These are phyloP conservation scores for Phainopepla nitens DNA, from an alignment of 2,113 vertebrate genomes.

Conservation along the genomic window DNA sequence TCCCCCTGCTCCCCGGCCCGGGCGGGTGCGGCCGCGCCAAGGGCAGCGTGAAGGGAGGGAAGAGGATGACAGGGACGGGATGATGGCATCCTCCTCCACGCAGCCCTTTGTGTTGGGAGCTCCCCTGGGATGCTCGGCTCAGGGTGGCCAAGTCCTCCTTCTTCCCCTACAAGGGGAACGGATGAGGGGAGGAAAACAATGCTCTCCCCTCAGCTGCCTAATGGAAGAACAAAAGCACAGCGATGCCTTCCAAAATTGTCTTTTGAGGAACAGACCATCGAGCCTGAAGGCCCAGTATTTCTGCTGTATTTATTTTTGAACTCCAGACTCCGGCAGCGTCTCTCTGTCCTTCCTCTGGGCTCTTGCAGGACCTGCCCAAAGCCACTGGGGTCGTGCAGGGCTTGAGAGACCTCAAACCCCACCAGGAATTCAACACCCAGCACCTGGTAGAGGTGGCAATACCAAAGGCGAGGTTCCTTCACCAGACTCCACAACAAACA, in stretches of 20 bases:
- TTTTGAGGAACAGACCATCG: slow-evolving; percentile 10
- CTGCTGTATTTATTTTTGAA: neutral
- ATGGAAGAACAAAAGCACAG: slow-evolving; percentile 37
- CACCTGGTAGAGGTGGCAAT: neutral
- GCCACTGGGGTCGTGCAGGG: accelerated
- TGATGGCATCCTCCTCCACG: neutral
- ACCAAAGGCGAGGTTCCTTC: neutral
- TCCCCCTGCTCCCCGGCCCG: accelerated
- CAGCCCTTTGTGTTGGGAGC: neutral
- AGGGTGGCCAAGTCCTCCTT: slow-evolving; percentile 18
- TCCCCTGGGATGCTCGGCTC: neutral
- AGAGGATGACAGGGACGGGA: neutral
- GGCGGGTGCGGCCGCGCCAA: accelerated
- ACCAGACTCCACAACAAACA: neutral
- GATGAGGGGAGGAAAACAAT: slow-evolving; percentile 43
- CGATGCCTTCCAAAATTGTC: slow-evolving; percentile 25
- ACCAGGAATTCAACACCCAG: neutral
- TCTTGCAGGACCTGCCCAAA: neutral
- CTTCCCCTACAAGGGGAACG: slow-evolving; percentile 37
- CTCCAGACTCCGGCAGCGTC: neutral
- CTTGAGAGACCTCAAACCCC: neutral
- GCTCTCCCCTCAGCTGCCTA: neutral
- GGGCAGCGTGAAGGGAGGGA: neutral
- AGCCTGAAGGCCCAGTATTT: neutral
- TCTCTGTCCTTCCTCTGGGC: neutral